Evolutionary conservation across 2,113 vertebrate species (phyloP).

Genomic region (Paratilapia polleni): DNA sequence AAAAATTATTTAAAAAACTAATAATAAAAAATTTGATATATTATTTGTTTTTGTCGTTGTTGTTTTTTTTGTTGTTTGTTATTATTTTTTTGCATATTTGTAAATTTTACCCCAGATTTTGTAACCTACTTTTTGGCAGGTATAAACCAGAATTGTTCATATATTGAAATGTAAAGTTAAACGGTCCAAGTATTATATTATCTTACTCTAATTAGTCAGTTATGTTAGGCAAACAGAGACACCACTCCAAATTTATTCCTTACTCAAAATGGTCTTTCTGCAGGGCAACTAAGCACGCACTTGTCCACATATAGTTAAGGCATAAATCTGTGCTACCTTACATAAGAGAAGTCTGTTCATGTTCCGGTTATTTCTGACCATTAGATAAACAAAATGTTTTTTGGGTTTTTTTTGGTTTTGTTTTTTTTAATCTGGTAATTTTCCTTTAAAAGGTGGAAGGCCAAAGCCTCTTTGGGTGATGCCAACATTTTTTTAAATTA

Average conservation of each 20-base stretch:
- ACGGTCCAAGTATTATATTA: neutral
- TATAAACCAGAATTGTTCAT: neutral
- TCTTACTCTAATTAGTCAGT: neutral
- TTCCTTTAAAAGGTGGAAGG: neutral
- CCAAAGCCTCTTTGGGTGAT: too few relatives aligned
- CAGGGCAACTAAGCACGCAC: neutral
- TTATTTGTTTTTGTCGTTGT: too few relatives aligned
- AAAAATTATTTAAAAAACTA: too few relatives aligned
- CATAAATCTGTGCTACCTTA: neutral
- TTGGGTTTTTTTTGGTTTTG: too few relatives aligned
- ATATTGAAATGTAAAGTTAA: neutral
- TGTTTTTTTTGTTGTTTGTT: too few relatives aligned
- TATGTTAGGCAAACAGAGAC: neutral
- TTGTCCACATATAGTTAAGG: neutral
- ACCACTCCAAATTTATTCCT: neutral
- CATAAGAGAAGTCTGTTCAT: neutral
- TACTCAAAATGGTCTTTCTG: too few relatives aligned
- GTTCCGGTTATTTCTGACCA: accelerated
- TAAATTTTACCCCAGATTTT: too few relatives aligned
- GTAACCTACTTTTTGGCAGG: neutral
- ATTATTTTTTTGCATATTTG: too few relatives aligned
- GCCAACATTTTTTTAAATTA: too few relatives aligned
- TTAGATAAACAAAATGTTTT: neutral
- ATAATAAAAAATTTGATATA: too few relatives aligned
- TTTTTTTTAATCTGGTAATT: neutral